Evolutionary conservation across 2,113 vertebrate genomes (phyloP).

Genomic region (Ptyas mucosa): DNA sequence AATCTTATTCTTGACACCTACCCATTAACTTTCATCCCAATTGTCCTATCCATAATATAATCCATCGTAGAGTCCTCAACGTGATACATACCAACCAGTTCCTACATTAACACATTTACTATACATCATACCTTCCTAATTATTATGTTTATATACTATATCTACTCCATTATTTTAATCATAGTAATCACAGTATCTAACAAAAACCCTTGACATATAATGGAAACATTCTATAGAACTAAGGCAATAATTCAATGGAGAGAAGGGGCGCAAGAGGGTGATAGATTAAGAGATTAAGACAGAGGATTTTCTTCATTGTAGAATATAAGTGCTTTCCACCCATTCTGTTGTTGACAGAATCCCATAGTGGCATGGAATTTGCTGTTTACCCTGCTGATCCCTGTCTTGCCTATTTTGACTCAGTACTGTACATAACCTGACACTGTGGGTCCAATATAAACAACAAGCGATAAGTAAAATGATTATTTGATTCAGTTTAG

Average conservation of each 20-base stretch:
- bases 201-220: not conserved
- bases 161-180: not conserved
- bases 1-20: not conserved
- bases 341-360: not conserved
- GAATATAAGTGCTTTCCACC: not conserved
- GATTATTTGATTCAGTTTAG: not conserved
- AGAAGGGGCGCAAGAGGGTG: not conserved
- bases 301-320: not conserved
- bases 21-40: not conserved
- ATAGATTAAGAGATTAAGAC: not conserved
- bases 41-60: not conserved
- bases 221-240: not conserved
- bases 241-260: not conserved
- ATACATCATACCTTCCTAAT: not conserved
- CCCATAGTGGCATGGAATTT: not conserved
- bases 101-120: not conserved
- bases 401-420: not conserved
- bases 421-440: not conserved
- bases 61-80: not conserved
- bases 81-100: not conserved
- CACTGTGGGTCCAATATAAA: not conserved
- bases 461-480: not conserved
- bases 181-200: not conserved
- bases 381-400: not conserved
- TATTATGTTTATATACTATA: not conserved